Evolutionary conservation across 2,888 invertebrate genomes (phyloP).

Genomic region (Drosophila acutilabella): DNA sequence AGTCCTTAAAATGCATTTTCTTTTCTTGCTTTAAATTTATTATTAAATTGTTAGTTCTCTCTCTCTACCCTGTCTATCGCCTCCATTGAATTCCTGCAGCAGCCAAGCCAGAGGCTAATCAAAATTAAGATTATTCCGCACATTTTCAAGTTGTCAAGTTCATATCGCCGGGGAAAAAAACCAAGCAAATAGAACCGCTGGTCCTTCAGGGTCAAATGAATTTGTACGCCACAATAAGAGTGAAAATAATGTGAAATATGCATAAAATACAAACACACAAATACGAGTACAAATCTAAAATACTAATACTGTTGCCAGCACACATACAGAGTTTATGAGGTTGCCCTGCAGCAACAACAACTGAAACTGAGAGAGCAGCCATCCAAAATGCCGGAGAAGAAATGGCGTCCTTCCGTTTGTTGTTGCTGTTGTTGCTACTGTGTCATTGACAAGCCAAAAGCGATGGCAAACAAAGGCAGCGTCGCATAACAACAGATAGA

Average conservation of each 20-base stretch:
- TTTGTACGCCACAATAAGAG: conserved; percentile 35
- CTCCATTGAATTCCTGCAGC: not conserved
- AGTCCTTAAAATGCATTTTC: too few species aligned
- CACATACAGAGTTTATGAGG: conserved; percentile 44
- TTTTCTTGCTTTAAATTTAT: too few species aligned
- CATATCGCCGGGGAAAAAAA: not conserved
- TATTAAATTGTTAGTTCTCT: not conserved
- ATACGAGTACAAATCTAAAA: conserved; percentile 27
- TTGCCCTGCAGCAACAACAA: conserved; percentile 25
- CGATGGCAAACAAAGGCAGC: conserved; percentile 56
- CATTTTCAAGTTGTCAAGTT: conserved; percentile 34
- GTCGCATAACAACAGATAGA: conserved; percentile 49
- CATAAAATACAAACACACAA: conserved; percentile 32
- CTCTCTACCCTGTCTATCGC: conserved; percentile 1
- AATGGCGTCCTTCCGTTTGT: conserved; percentile 59
- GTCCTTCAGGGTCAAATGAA: conserved; percentile 56
- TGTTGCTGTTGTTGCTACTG: conserved; percentile 26
- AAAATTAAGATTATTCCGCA: conserved; percentile 36
- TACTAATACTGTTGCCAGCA: not conserved
- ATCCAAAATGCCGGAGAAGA: conserved; percentile 47
- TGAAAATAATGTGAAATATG: conserved; percentile 40
- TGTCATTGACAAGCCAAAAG: conserved; percentile 56
- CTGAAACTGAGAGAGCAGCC: conserved; percentile 32
- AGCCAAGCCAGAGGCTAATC: conserved; percentile 32
- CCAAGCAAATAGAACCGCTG: not conserved